Percentiles rank a stretch among this genome's conserved stretches.
Evolutionary conservation across 2,113 vertebrate species (phyloP).

Genomic region (Hemicordylus capensis): DNA sequence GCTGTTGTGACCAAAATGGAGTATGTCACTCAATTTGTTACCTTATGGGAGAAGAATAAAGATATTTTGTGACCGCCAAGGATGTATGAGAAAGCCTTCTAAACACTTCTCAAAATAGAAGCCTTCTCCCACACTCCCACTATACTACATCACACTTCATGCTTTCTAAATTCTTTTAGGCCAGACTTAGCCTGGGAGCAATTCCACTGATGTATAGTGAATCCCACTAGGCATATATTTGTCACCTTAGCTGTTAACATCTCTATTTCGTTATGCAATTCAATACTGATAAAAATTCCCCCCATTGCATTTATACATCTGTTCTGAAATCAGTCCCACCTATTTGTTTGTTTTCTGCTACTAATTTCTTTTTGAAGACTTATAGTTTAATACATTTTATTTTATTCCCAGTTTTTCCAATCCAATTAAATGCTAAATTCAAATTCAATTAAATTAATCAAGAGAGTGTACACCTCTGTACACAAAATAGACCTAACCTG

Average conservation of each 20-base stretch:
- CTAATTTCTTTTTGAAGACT: neutral
- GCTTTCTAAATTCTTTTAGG: slow-evolving; percentile 50
- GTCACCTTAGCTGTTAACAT: slow-evolving; percentile 44
- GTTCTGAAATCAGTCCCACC: neutral
- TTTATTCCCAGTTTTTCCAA: neutral
- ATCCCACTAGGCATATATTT: slow-evolving; percentile 41
- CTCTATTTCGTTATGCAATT: slow-evolving; percentile 24
- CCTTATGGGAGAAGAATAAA: slow-evolving; percentile 41
- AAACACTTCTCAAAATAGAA: slow-evolving; percentile 47
- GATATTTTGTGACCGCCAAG: slow-evolving; percentile 44
- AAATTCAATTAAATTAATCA: neutral
- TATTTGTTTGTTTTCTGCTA: slow-evolving; percentile 14
- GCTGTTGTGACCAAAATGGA: slow-evolving; percentile 24
- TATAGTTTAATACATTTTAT: neutral
- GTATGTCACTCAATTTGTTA: neutral
- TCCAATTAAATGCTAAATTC: neutral
- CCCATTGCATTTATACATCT: slow-evolving; percentile 17
- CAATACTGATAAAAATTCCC: slow-evolving; percentile 36
- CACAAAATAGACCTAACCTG: no score
- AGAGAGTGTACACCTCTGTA: no score
- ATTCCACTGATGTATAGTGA: slow-evolving; percentile 42
- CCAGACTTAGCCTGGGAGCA: slow-evolving; percentile 51
- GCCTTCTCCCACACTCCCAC: slow-evolving; percentile 1
- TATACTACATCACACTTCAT: slow-evolving; percentile 28
- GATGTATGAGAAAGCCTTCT: slow-evolving; percentile 34